Conservation (phyloP, 2,113 vertebrate species). For the Lycaon pictus region DNA sequence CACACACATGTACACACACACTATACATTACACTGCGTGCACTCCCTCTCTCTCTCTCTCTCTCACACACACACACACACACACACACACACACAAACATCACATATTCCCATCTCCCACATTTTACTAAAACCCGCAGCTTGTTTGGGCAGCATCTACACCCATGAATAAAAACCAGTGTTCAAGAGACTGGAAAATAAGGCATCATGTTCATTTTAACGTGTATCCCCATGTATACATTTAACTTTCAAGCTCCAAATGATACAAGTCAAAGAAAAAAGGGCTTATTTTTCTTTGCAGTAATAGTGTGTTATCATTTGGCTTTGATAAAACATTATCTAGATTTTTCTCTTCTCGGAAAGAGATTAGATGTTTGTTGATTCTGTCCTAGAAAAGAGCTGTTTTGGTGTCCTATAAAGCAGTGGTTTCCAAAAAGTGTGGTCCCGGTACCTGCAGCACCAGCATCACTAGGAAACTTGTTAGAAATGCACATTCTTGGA, state of each 20-base stretch:
- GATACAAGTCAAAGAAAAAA: not conserved
- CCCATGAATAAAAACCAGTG: not conserved
- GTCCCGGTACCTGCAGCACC: not conserved
- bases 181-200: not conserved
- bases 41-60: no score
- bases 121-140: not conserved
- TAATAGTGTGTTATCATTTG: not conserved
- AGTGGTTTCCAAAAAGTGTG: not conserved
- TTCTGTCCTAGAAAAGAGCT: not conserved
- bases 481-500: not conserved
- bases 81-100: not conserved
- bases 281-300: not conserved
- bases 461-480: not conserved
- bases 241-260: not conserved
- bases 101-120: not conserved
- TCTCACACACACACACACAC: no score
- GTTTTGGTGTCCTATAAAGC: not conserved
- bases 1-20: accelerated
- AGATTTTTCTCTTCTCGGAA: conserved; percentile 28
- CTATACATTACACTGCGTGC: no score
- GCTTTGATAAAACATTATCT: not conserved
- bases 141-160: not conserved
- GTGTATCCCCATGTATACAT: not conserved
- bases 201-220: not conserved
- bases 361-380: not conserved